Evolutionary conservation across 2,797 vertebrate species (phyloP).

Genomic region (Cirrhinus molitorella): DNA sequence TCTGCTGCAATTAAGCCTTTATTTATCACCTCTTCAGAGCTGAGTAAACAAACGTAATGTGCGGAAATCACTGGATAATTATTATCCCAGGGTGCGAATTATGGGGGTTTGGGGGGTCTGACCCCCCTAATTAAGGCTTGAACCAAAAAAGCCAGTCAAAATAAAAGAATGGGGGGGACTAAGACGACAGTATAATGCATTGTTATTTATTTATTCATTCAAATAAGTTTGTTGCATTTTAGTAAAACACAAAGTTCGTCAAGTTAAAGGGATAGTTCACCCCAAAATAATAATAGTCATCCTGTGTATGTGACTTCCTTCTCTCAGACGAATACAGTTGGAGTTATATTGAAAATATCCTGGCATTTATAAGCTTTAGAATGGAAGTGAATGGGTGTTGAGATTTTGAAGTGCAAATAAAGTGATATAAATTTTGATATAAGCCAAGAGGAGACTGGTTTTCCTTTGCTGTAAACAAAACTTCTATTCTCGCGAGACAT

Average conservation of each 20-base stretch:
- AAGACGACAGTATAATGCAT: background rate
- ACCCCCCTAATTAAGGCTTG: slow-evolving; percentile 17
- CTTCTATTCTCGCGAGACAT: too few species aligned
- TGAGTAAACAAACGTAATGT: slow-evolving; percentile 48
- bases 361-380: too few species aligned
- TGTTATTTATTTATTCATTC: background rate
- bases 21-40: slow-evolving; percentile 42
- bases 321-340: too few species aligned
- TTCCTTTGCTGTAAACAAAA: too few species aligned
- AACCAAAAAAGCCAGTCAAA: slow-evolving; percentile 6
- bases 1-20: slow-evolving; percentile 52
- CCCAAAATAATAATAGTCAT: too few species aligned
- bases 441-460: too few species aligned
- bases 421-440: too few species aligned
- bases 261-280: background rate
- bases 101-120: background rate
- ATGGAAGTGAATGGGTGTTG: too few species aligned
- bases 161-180: background rate
- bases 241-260: background rate
- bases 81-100: slow-evolving; percentile 33
- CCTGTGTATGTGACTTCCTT: too few species aligned
- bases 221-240: background rate
- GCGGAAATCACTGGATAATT: slow-evolving; percentile 46
- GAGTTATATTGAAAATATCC: too few species aligned
- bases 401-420: too few species aligned